Base-by-base conservation (phyloP, 2,797 vertebrate genomes). In the Dermochelys coriacea region DNA sequence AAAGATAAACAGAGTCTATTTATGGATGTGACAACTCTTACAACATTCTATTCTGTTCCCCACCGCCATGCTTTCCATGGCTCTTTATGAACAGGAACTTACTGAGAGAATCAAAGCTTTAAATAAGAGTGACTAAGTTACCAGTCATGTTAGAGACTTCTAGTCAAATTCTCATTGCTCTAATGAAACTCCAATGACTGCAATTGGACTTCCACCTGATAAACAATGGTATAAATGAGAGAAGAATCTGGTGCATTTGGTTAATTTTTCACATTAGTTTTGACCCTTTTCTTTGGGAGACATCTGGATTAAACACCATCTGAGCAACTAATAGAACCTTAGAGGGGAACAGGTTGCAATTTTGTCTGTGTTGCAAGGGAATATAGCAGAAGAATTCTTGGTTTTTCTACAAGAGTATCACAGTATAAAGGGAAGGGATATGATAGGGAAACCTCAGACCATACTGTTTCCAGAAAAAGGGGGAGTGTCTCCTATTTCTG, bases 1-100 rank as follows among this genome's bases (percentile, higher is more conserved):
- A 96, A 92, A 68, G 85, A 91, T 95, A 97, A 94, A 71, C 96
- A 96, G 91, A 75, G 50, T 91, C 84, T 86, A 86, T 51, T 92
- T 61, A 50, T 34, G 47, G 82, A 50, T 80, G 91, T 94, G 90
- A 94, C 89, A 86, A 68, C 85, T 93, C 92, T 94, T 93, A 79
- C 94, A 92, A 90, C 93, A 91, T 71, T 94, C 83, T 94, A 83
- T 86, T 91, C 85, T 61, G 79, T 9, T 83, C 37, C 2, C 1
- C 45, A 80, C 57, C 88, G 10, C 77, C 80, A 85, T 77, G 37
- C 61, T 93, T 61, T 78, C 31, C 74, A 5, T 41, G 47, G 71
- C 51, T 90, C 81, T 96, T 90, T 37, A 93, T 90, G 71, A 93
- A 89, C 41, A 96, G 64, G 92, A 96, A 96, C 94, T 94, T 82